These are phyloP conservation scores for Rhizomys pruinosus DNA, from an alignment of 2,113 vertebrate species.

Conservation along the genomic window DNA sequence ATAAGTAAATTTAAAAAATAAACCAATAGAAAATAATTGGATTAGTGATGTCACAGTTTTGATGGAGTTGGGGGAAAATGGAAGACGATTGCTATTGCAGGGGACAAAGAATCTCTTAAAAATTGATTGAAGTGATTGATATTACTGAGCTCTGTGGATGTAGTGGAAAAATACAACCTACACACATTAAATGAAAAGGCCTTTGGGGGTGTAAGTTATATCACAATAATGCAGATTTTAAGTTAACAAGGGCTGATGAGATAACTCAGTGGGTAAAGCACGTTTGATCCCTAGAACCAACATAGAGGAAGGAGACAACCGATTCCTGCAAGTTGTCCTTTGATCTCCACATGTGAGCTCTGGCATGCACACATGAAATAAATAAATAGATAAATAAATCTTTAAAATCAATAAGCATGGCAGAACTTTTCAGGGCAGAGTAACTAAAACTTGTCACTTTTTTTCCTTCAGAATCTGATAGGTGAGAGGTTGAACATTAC, in stretches of 20 bases:
- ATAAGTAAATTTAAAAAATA: no score
- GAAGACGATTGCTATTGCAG: background rate
- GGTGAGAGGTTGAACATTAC: background rate
- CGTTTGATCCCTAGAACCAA: background rate
- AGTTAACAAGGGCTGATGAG: background rate
- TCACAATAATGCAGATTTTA: background rate
- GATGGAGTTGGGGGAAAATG: no score
- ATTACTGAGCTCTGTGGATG: background rate
- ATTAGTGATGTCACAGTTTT: background rate
- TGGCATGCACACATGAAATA: background rate
- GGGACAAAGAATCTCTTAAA: background rate
- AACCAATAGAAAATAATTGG: no score
- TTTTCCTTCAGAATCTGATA: rapidly evolving
- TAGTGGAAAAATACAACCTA: background rate
- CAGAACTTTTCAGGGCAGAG: background rate
- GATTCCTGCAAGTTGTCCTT: background rate
- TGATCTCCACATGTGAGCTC: background rate
- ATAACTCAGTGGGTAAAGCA: background rate
- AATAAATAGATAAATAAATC: background rate
- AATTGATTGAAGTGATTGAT: background rate
- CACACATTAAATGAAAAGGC: background rate
- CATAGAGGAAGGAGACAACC: background rate
- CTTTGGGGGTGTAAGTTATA: no score
- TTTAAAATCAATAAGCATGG: background rate
- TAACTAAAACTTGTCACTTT: background rate